Percentiles rank a stretch among this genome's conserved stretches.
Evolutionary conservation across 2,113 vertebrate species (phyloP).

Genomic region (Balaeniceps rex): DNA sequence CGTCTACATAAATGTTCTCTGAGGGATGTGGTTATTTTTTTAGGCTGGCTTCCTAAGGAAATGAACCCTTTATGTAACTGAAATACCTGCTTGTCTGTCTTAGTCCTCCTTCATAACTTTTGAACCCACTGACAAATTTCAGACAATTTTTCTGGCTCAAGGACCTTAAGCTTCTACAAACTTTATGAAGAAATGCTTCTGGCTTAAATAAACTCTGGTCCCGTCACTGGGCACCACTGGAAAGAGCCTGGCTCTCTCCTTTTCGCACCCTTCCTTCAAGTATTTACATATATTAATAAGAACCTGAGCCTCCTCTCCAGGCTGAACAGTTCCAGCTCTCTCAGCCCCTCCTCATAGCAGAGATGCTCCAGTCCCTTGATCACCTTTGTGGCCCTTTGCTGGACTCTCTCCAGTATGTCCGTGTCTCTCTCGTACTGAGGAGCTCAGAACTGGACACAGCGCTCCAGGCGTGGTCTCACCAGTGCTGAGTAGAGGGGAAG

Average conservation of each 20-base stretch:
- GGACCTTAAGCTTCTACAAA: not conserved
- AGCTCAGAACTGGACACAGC: not conserved
- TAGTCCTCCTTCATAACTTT: not conserved
- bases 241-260: fast-evolving
- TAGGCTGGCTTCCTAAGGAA: not conserved
- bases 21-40: not conserved
- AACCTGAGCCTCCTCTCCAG: not conserved
- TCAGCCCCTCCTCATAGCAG: not conserved
- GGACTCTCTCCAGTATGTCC: not conserved
- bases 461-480: not conserved
- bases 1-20: not conserved
- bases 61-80: not conserved
- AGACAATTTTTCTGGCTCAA: not conserved
- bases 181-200: not conserved
- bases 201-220: not conserved
- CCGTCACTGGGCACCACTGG: not conserved
- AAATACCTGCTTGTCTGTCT: not conserved
- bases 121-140: not conserved
- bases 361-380: not conserved
- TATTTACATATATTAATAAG: not conserved
- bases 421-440: not conserved
- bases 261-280: no score
- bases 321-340: not conserved
- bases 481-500: not conserved
- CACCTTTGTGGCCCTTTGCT: not conserved